Conservation (phyloP, 2,888 invertebrate genomes). For the Meteorus cinctellus region DNA sequence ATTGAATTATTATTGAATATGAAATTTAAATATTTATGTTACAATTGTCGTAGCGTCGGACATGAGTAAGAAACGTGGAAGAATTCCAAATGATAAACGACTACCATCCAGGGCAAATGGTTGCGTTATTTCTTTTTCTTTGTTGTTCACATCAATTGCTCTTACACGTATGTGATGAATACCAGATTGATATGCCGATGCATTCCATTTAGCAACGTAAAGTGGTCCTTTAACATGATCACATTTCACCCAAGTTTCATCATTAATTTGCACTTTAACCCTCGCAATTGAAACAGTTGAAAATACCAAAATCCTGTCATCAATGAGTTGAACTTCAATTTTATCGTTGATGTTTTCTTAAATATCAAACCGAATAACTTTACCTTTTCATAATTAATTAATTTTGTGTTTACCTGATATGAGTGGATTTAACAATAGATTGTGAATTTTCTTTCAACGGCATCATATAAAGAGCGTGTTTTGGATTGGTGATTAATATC, state of each 20-base stretch:
- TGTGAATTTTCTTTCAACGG: conserved; percentile 83
- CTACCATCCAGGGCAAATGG: conserved; percentile 87
- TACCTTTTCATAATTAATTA: conserved; percentile 36
- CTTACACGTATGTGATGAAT: conserved; percentile 80
- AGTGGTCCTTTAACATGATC: conserved; percentile 80
- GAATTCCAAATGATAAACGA: conserved; percentile 78
- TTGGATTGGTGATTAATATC: conserved; percentile 92
- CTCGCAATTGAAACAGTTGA: conserved; percentile 79
- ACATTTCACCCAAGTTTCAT: conserved; percentile 79
- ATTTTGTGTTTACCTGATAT: conserved; percentile 78
- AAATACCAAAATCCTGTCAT: conserved; percentile 83
- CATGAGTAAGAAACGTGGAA: conserved; percentile 85
- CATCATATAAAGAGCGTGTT: conserved; percentile 84
- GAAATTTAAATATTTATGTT: conserved; percentile 70
- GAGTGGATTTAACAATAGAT: conserved; percentile 81
- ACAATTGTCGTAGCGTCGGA: conserved; percentile 83
- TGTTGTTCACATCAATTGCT: conserved; percentile 77
- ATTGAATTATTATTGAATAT: conserved; percentile 24
- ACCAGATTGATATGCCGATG: conserved; percentile 79
- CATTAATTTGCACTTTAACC: conserved; percentile 82
- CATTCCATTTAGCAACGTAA: conserved; percentile 83
- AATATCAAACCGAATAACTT: conserved; percentile 23
- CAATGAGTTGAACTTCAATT: conserved; percentile 15
- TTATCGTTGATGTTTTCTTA: conserved; percentile 23
- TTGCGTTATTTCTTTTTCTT: conserved; percentile 78